Conservation (phyloP, 2,888 invertebrate species). For the Exocentrus adspersus region DNA sequence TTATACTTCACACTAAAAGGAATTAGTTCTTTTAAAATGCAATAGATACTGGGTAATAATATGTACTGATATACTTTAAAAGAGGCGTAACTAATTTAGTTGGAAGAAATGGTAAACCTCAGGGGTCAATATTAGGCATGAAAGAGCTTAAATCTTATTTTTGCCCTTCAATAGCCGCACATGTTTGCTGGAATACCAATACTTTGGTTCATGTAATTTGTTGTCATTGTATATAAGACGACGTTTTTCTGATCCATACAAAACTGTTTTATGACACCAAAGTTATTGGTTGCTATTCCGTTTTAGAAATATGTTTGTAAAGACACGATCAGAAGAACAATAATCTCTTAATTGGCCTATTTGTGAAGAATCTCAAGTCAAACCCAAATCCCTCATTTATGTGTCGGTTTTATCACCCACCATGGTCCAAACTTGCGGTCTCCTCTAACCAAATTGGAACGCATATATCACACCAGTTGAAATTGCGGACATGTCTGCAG, state of each 20-base stretch:
- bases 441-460: conserved; percentile 45
- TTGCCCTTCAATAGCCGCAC: background rate
- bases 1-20: conserved; percentile 38
- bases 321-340: background rate
- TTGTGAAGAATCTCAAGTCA: conserved; percentile 20
- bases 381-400: conserved; percentile 17
- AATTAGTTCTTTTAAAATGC: conserved; percentile 39
- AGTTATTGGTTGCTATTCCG: too few relatives aligned
- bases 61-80: conserved; percentile 32
- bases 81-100: conserved; percentile 36
- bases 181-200: too few relatives aligned
- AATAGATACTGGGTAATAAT: conserved; percentile 32
- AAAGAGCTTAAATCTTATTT: background rate
- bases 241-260: too few relatives aligned
- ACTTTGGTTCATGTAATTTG: too few relatives aligned
- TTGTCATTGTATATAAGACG: too few relatives aligned
- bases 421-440: conserved; percentile 46
- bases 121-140: conserved; percentile 36
- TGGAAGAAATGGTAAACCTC: conserved; percentile 41
- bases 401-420: conserved; percentile 42
- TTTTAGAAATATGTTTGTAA: too few relatives aligned
- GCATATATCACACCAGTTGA: conserved; percentile 43
- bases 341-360: conserved; percentile 34
- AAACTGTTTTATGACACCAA: too few relatives aligned
- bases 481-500: conserved; percentile 48